These are phyloP conservation scores for Conus canariensis DNA, from an alignment of 2,888 invertebrate genomes.

Conservation along the genomic window DNA sequence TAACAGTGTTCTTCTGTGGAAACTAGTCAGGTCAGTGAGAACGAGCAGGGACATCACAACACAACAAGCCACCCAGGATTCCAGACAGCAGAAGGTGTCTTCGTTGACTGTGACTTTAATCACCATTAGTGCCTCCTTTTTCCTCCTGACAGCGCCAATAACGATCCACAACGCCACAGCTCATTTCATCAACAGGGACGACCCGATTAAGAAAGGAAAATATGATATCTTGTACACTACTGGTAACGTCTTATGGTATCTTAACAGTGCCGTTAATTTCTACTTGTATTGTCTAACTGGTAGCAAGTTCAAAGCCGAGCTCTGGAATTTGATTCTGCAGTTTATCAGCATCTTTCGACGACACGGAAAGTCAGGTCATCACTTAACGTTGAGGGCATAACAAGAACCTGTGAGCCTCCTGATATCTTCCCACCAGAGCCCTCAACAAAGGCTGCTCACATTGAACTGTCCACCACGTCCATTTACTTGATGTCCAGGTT, in stretches of 20 bases:
- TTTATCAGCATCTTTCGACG: too few relatives aligned
- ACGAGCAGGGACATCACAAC: background rate
- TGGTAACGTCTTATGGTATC: background rate
- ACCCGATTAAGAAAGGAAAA: too few relatives aligned
- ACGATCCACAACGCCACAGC: background rate
- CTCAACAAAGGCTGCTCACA: too few relatives aligned
- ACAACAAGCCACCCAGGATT: background rate
- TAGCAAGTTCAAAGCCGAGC: background rate
- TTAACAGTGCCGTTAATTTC: background rate
- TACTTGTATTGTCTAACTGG: slow-evolving; percentile 1
- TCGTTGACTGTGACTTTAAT: background rate
- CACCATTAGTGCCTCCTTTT: background rate
- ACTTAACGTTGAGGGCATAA: too few relatives aligned
- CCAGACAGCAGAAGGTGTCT: background rate
- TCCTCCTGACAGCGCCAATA: background rate
- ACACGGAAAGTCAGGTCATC: too few relatives aligned
- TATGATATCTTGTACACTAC: too few relatives aligned
- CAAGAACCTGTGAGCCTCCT: too few relatives aligned
- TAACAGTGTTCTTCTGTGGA: slow-evolving; percentile 3
- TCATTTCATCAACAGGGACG: too few relatives aligned
- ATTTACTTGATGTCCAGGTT: too few relatives aligned
- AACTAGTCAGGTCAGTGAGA: background rate
- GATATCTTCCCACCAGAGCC: too few relatives aligned
- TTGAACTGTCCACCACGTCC: too few relatives aligned
- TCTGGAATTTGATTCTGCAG: background rate